phyloP scores from a whole-genome alignment of 2,113 vertebrate species.

The Etheostoma spectabile region DNA sequence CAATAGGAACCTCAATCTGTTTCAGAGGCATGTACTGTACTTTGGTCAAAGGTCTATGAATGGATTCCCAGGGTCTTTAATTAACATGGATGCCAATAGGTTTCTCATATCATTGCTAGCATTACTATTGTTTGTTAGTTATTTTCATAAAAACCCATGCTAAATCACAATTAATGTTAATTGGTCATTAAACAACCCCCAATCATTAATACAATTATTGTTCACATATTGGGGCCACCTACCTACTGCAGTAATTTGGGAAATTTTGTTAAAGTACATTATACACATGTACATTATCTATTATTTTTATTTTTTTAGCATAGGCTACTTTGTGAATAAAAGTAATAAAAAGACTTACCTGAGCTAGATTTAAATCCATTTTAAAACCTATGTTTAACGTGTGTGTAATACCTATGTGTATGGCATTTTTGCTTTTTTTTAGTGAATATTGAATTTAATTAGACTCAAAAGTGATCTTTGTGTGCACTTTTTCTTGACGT shows the following conservation, averaged over 20 bases:
- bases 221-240: not conserved
- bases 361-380: not conserved
- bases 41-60: not conserved
- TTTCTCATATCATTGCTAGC: not conserved
- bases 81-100: not conserved
- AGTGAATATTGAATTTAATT: not conserved
- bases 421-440: not conserved
- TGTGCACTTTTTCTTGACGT: not conserved
- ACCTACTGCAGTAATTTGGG: not conserved
- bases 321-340: not conserved
- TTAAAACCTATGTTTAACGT: not conserved
- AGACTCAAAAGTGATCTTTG: not conserved
- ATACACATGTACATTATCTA: not conserved
- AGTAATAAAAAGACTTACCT: not conserved
- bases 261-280: not conserved
- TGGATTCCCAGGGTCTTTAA: not conserved
- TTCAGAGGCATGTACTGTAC: too few relatives aligned
- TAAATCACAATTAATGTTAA: not conserved
- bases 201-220: not conserved
- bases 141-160: not conserved
- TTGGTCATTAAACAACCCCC: not conserved
- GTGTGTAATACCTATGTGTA: not conserved
- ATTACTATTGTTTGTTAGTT: not conserved
- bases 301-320: not conserved
- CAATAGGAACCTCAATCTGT: not conserved